Evolutionary conservation across 2,888 invertebrate genomes (phyloP).

Genomic region (Cephus nigrinus): DNA sequence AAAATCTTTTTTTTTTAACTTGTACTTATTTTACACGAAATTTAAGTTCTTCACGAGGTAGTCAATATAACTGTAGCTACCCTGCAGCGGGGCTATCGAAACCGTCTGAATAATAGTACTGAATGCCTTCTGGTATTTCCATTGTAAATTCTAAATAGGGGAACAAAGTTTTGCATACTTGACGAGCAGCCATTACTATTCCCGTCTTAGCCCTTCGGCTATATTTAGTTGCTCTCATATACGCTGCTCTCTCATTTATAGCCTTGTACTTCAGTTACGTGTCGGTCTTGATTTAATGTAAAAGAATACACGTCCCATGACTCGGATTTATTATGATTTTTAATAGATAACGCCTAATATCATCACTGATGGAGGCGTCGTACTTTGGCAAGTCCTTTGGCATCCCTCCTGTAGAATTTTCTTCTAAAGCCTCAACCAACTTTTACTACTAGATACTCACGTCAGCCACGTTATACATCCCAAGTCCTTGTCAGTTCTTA

Average conservation of each 20-base stretch:
- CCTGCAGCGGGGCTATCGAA: neutral
- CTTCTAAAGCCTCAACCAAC: neutral
- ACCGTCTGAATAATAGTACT: neutral
- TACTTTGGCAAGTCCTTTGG: neutral
- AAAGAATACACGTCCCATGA: neutral
- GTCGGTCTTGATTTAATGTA: constrained; percentile 14
- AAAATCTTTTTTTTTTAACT: neutral
- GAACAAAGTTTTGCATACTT: constrained; percentile 47
- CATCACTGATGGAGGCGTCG: neutral
- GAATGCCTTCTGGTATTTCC: constrained; percentile 31
- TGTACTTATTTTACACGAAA: neutral
- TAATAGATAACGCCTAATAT: neutral
- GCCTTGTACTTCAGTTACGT: constrained; percentile 23
- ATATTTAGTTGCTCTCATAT: neutral
- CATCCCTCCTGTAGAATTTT: neutral
- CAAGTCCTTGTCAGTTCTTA: neutral
- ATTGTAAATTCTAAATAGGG: constrained; percentile 42
- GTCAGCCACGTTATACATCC: neutral
- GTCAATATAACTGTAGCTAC: too few species aligned
- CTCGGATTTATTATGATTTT: neutral
- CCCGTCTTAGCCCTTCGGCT: neutral
- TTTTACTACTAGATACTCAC: neutral
- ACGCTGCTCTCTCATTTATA: neutral
- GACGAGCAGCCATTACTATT: constrained; percentile 15
- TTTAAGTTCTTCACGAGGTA: neutral